Conservation (phyloP, 2,113 vertebrate species). For the Amia ocellicauda region DNA sequence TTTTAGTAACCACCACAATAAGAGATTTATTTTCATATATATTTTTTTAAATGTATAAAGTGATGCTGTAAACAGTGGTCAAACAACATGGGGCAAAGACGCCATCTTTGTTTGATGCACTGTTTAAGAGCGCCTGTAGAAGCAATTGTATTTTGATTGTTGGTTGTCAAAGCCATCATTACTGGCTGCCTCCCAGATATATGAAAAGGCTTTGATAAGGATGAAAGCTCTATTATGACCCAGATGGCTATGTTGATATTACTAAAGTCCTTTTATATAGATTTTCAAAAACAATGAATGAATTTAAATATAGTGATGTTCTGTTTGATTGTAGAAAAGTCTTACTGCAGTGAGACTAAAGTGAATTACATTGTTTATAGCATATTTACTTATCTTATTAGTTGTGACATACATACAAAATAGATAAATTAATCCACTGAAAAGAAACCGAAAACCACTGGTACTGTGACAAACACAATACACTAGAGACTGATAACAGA, state of each 20-base stretch:
- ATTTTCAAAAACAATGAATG: slow-evolving; percentile 34
- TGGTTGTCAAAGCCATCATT: slow-evolving; percentile 67
- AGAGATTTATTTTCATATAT: no score
- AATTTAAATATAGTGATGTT: slow-evolving; percentile 11
- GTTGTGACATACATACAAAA: no score
- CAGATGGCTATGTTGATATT: slow-evolving; percentile 46
- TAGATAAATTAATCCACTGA: no score
- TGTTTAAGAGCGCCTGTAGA: slow-evolving; percentile 46
- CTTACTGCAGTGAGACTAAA: slow-evolving; percentile 24
- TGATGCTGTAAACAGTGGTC: background rate
- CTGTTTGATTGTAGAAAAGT: background rate
- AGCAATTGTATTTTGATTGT: slow-evolving; percentile 63
- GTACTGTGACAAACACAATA: no score
- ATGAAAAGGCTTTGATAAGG: slow-evolving; percentile 65
- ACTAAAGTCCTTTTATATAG: slow-evolving; percentile 32
- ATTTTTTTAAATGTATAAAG: no score
- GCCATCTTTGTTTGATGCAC: slow-evolving; percentile 40
- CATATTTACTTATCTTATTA: no score
- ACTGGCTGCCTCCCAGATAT: slow-evolving; percentile 47
- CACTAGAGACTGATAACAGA: no score
- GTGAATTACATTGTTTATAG: slow-evolving; percentile 37
- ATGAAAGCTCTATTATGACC: slow-evolving; percentile 63
- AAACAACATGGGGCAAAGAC: slow-evolving; percentile 4
- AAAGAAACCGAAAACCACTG: no score
- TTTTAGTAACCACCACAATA: no score